A percentile compares a stretch with the other conserved stretches of the same genome.
Evolutionary conservation across 2,113 vertebrate genomes (phyloP).

Genomic region (Urocitellus parryii): DNA sequence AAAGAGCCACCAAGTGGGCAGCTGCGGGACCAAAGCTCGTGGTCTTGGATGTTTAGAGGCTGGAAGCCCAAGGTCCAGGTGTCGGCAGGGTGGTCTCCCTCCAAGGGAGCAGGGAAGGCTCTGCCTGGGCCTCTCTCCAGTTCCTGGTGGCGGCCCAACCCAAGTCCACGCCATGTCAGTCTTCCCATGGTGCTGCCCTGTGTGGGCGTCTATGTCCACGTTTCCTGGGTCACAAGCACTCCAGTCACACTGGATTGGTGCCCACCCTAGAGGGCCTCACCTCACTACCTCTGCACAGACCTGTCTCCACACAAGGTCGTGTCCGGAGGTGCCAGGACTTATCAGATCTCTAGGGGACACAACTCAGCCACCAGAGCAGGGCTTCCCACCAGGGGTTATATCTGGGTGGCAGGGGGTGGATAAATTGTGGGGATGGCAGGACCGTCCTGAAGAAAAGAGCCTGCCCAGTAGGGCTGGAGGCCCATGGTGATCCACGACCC

Average conservation of each 20-base stretch:
- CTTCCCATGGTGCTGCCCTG: background rate
- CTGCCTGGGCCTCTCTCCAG: background rate
- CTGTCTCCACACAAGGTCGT: no score
- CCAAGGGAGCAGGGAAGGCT: background rate
- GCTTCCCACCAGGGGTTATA: background rate
- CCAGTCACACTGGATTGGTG: no score
- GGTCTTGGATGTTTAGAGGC: background rate
- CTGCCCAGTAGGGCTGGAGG: background rate
- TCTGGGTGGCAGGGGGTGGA: no score
- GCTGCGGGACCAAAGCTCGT: background rate
- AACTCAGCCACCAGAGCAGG: background rate
- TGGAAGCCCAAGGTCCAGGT: background rate
- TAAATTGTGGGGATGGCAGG: background rate
- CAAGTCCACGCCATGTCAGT: background rate
- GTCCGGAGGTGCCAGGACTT: background rate
- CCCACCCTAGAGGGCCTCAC: background rate
- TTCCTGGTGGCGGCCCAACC: background rate
- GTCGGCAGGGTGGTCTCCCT: background rate
- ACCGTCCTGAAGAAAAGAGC: background rate
- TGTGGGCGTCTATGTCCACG: accelerated
- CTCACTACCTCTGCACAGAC: no score
- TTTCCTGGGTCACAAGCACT: background rate
- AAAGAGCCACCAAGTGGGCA: background rate
- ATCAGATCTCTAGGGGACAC: background rate
- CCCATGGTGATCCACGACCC: background rate